Evolutionary conservation across 2,113 vertebrate species (phyloP).

Genomic region (Eublepharis macularius): DNA sequence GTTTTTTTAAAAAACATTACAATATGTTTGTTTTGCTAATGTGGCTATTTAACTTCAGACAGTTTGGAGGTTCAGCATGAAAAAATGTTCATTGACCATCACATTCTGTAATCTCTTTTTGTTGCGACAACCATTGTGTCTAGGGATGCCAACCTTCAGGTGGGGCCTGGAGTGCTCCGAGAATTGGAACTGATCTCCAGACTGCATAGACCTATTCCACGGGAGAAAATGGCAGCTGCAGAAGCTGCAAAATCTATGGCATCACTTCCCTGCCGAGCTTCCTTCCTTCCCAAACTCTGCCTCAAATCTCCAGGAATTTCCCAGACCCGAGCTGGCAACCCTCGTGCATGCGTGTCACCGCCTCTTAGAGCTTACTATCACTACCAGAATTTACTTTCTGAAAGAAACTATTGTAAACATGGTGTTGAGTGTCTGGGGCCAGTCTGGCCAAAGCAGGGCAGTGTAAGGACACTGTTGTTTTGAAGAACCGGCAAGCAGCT

Average conservation of each 20-base stretch:
- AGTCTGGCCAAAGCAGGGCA: background rate
- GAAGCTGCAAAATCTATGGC: too few relatives aligned
- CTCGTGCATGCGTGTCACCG: too few relatives aligned
- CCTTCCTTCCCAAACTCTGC: too few relatives aligned
- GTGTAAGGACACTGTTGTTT: background rate
- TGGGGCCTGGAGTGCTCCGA: too few relatives aligned
- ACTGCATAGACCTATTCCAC: too few relatives aligned
- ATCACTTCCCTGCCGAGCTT: too few relatives aligned
- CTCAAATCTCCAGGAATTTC: too few relatives aligned
- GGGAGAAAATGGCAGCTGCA: too few relatives aligned
- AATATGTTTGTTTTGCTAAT: background rate
- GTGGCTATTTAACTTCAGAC: background rate
- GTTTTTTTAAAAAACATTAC: background rate
- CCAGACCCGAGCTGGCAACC: too few relatives aligned
- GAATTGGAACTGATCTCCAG: too few relatives aligned
- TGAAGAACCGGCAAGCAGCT: background rate
- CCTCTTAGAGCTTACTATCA: background rate
- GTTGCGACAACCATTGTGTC: background rate
- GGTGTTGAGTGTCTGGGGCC: background rate
- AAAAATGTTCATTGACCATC: background rate
- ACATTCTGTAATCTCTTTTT: background rate
- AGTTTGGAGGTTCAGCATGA: background rate
- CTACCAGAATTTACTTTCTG: background rate
- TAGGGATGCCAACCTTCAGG: too few relatives aligned
- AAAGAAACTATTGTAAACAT: background rate